These are phyloP conservation scores for Bombus balteatus DNA, from an alignment of 1,140 invertebrate genomes.

Conservation along the genomic window DNA sequence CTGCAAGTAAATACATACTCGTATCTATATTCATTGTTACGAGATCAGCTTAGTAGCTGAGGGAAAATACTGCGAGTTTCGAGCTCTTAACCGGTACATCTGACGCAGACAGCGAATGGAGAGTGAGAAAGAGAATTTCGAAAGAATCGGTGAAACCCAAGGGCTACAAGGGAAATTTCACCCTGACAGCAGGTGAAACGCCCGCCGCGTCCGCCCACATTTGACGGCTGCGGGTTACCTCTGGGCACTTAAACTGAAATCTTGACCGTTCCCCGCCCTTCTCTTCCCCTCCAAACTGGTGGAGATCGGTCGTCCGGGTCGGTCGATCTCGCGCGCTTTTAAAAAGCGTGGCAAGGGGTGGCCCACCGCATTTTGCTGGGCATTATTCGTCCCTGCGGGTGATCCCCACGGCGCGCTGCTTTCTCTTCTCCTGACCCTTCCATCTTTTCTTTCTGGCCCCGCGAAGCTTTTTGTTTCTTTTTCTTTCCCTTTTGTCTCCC, in stretches of 20 bases:
- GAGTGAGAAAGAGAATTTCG: background rate
- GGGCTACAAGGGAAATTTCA: conserved; percentile 41
- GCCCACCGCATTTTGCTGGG: conserved; percentile 76
- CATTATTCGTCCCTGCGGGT: conserved; percentile 79
- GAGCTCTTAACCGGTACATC: background rate
- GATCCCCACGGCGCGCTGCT: conserved; percentile 61
- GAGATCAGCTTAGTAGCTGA: conserved; percentile 12
- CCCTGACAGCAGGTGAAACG: conserved; percentile 73
- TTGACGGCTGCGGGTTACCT: conserved; percentile 75
- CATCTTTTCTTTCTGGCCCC: conserved; percentile 52
- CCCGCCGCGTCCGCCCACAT: conserved; percentile 65
- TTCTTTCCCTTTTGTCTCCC: conserved; percentile 12
- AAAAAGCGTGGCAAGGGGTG: conserved; percentile 77
- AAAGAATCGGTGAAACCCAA: conserved; percentile 66
- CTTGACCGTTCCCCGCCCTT: conserved; percentile 41
- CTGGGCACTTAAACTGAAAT: conserved; percentile 69
- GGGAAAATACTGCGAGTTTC: background rate
- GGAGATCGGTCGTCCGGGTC: background rate
- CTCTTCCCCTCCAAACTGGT: background rate
- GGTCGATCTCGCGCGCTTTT: conserved; percentile 60
- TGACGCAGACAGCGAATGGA: background rate
- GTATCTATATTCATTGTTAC: background rate
- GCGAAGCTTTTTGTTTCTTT: conserved; percentile 61
- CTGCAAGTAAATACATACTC: background rate
- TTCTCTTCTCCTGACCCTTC: conserved; percentile 55